phyloP scores from a whole-genome alignment of 2,113 vertebrate genomes.

The Sinocyclocheilus grahami region DNA sequence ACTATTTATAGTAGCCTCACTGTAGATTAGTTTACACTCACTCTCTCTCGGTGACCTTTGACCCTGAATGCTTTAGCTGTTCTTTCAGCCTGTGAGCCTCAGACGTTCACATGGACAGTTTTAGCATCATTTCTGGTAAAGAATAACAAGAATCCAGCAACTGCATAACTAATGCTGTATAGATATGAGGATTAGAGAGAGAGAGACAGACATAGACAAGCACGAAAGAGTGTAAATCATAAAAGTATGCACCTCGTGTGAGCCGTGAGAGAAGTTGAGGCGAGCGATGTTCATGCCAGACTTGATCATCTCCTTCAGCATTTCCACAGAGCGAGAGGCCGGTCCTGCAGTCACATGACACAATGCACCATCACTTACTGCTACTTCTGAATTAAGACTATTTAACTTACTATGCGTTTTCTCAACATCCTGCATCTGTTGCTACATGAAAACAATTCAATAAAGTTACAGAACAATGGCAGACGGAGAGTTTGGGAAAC shows the following conservation, averaged over 20 bases:
- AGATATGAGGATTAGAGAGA: background rate
- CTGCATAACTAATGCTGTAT: background rate
- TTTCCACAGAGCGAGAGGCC: conserved; percentile 90
- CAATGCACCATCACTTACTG: background rate
- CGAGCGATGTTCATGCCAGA: conserved; percentile 99
- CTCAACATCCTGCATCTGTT: background rate
- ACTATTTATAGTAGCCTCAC: conserved; percentile 55
- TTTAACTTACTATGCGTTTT: background rate
- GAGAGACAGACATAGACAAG: background rate
- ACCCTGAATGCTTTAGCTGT: background rate
- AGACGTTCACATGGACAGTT: background rate
- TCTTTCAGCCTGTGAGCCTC: background rate
- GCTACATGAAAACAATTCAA: background rate
- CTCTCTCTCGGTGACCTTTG: background rate
- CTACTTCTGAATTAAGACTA: background rate
- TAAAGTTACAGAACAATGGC: background rate
- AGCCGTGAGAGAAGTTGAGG: conserved; percentile 96
- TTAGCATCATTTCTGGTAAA: background rate
- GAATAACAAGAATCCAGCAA: background rate
- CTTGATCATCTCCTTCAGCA: conserved; percentile 96
- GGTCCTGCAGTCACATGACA: conserved; percentile 78
- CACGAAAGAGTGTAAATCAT: background rate
- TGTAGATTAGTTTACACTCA: conserved; percentile 43
- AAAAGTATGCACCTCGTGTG: conserved; percentile 83
- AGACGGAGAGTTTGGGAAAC: background rate